A percentile compares a stretch with the other conserved stretches of the same genome.
These are phyloP conservation scores for Dioctria linearis DNA, from an alignment of 2,888 invertebrate species.

Conservation along the genomic window DNA sequence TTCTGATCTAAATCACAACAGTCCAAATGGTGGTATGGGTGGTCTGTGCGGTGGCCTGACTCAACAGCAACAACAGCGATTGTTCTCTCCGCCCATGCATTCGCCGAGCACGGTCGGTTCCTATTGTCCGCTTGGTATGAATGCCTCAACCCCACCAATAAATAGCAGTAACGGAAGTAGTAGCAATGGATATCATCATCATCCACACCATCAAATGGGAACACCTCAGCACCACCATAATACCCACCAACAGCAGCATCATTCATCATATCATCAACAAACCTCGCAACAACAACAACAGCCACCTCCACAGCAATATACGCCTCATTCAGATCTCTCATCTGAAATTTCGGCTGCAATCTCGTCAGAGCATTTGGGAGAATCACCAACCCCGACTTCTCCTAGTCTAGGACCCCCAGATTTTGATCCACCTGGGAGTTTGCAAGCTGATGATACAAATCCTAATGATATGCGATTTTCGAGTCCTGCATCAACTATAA, in stretches of 20 bases:
- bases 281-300: slow-evolving; percentile 62
- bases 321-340: slow-evolving; percentile 81
- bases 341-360: slow-evolving; percentile 86
- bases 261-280: slow-evolving; percentile 59
- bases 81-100: slow-evolving; percentile 65
- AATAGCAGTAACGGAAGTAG: slow-evolving; percentile 40
- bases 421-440: slow-evolving; percentile 80
- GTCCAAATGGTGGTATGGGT: slow-evolving; percentile 44
- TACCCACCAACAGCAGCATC: slow-evolving; percentile 57
- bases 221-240: slow-evolving; percentile 56
- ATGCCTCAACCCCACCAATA: slow-evolving; percentile 52
- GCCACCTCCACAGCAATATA: slow-evolving; percentile 71
- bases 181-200: slow-evolving; percentile 52
- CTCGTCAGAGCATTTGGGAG: slow-evolving; percentile 76
- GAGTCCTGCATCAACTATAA: slow-evolving; percentile 69
- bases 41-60: slow-evolving; percentile 1
- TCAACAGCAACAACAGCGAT: slow-evolving; percentile 58
- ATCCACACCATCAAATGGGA: slow-evolving; percentile 56
- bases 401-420: slow-evolving; percentile 81
- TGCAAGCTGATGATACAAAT: slow-evolving; percentile 69
- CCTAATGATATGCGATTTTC: slow-evolving; percentile 73
- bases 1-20: slow-evolving; percentile 46
- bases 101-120: slow-evolving; percentile 64
- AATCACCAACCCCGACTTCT: slow-evolving; percentile 78
- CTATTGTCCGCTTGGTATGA: slow-evolving; percentile 58